Conservation (phyloP, 2,797 vertebrate genomes). For the Muraenolepis orangiensis region DNA sequence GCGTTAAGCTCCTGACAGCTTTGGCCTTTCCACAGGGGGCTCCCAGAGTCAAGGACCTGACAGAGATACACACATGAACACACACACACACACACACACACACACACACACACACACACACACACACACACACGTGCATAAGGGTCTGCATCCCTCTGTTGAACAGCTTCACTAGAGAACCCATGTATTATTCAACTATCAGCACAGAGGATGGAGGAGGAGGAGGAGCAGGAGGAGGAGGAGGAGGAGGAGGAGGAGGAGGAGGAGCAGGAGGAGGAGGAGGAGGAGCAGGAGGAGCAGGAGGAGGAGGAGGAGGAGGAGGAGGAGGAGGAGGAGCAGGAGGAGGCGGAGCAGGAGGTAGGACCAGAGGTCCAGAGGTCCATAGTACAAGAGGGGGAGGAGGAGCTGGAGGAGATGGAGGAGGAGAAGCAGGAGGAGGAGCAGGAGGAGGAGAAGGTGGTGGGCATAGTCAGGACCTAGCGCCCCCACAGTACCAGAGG, state of each 20-base stretch:
- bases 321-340: too few species aligned
- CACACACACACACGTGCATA: background rate
- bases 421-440: conserved; percentile 29
- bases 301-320: background rate
- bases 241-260: background rate
- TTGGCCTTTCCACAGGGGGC: conserved; percentile 48
- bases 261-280: conserved; percentile 24
- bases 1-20: conserved; percentile 55
- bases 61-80: conserved; percentile 8
- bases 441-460: background rate
- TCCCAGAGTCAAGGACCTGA: conserved; percentile 29
- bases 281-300: conserved; percentile 46
- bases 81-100: conserved; percentile 9
- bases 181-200: conserved; percentile 74
- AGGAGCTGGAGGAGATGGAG: conserved; percentile 46
- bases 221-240: background rate
- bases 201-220: conserved; percentile 64
- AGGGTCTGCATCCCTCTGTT: conserved; percentile 18
- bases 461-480: conserved; percentile 65
- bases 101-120: conserved; percentile 12
- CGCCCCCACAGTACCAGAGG: conserved; percentile 36
- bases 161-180: conserved; percentile 50
- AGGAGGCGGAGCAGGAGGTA: conserved; percentile 49
- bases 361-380: too few species aligned
- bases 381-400: background rate